Conservation (phyloP, 2,113 vertebrate species). For the Amphiprion percula region DNA sequence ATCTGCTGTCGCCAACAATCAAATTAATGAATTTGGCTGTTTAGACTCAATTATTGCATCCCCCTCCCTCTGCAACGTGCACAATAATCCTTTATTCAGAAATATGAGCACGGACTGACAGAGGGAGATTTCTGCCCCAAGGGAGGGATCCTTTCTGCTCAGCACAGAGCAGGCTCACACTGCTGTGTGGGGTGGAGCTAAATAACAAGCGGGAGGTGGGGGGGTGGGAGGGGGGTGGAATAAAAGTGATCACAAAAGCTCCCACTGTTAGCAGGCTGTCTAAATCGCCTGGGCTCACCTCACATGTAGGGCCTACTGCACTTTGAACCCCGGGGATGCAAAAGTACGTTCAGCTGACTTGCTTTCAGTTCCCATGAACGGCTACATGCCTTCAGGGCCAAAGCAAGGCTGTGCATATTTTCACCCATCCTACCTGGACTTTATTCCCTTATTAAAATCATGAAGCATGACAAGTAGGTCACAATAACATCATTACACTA, state of each 20-base stretch:
- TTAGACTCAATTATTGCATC: conserved; percentile 76
- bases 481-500: conserved; percentile 32
- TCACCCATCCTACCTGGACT: conserved; percentile 14
- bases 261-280: conserved; percentile 45
- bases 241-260: conserved; percentile 60
- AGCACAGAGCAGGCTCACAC: conserved; percentile 34
- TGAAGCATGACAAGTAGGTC: conserved; percentile 42
- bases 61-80: conserved; percentile 41
- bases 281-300: conserved; percentile 28
- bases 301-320: conserved; percentile 32
- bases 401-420: conserved; percentile 22
- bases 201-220: conserved; percentile 23
- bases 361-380: conserved; percentile 25
- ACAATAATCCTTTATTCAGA: conserved; percentile 76
- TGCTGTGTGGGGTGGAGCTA: background rate
- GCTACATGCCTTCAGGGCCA: conserved; percentile 30
- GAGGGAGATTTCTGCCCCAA: conserved; percentile 45
- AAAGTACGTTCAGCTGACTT: conserved; percentile 64
- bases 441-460: conserved; percentile 3
- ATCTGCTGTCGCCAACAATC: conserved; percentile 82
- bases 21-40: conserved; percentile 84
- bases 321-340: conserved; percentile 37
- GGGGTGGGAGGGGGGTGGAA: background rate
- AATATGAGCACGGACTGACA: conserved; percentile 56
- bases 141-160: conserved; percentile 39